Percentiles rank a stretch among this genome's conserved stretches.
Evolutionary conservation across 2,888 invertebrate genomes (phyloP).

Genomic region (Odontocolon sp.): DNA sequence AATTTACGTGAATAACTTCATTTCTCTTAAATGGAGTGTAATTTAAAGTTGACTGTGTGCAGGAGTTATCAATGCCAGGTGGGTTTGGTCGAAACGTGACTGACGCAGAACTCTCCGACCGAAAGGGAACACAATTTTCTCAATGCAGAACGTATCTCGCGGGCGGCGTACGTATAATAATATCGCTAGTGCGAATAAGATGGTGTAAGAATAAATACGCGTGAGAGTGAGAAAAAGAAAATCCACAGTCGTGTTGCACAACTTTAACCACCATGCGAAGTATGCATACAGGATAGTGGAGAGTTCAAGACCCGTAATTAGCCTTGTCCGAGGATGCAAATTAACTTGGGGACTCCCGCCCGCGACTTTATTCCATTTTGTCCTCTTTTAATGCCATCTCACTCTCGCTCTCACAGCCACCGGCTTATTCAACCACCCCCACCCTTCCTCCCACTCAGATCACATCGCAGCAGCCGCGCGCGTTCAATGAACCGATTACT

Average conservation of each 20-base stretch:
- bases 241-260: conserved; percentile 58
- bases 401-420: conserved; percentile 30
- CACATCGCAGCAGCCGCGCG: conserved; percentile 6
- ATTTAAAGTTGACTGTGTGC: conserved; percentile 39
- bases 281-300: conserved; percentile 61
- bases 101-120: conserved; percentile 36
- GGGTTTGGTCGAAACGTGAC: conserved; percentile 59
- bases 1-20: conserved; percentile 54
- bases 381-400: conserved; percentile 62
- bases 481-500: conserved; percentile 56
- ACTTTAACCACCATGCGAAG: conserved; percentile 53
- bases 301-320: conserved; percentile 75
- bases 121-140: conserved; percentile 56
- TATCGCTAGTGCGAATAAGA: conserved; percentile 16
- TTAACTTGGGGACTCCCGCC: conserved; percentile 73
- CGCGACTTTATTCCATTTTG: conserved; percentile 68
- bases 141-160: conserved; percentile 46
- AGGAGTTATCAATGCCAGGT: conserved; percentile 54
- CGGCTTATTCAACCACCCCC: conserved; percentile 31
- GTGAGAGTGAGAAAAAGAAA: conserved; percentile 54
- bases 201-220: conserved; percentile 1
- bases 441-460: conserved; percentile 22
- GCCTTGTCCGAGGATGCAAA: conserved; percentile 75
- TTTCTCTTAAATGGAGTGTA: conserved; percentile 55
- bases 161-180: conserved; percentile 36